These are phyloP conservation scores for Chaetodon trifascialis DNA, from an alignment of 2,113 vertebrate genomes.

Conservation along the genomic window DNA sequence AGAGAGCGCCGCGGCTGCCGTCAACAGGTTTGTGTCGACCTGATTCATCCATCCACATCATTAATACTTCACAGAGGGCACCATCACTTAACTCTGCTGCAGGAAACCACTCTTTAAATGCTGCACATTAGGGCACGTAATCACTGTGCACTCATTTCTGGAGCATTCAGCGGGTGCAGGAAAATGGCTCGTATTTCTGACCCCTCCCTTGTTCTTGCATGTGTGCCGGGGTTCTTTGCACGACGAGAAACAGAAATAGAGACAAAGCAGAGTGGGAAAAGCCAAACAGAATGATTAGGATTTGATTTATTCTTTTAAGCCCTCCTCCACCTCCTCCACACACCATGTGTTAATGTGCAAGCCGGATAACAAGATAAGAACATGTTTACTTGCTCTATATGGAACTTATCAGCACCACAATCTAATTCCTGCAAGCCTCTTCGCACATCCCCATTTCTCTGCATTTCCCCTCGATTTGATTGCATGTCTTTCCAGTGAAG, in stretches of 20 bases:
- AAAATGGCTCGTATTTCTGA: slow-evolving; percentile 70
- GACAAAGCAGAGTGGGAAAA: slow-evolving; percentile 70
- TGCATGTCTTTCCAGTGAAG: slow-evolving; percentile 68
- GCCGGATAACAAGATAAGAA: slow-evolving; percentile 84
- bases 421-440: slow-evolving; percentile 81
- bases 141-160: slow-evolving; percentile 71
- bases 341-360: slow-evolving; percentile 79
- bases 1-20: slow-evolving; percentile 58
- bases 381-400: slow-evolving; percentile 81
- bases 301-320: slow-evolving; percentile 76
- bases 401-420: slow-evolving; percentile 78
- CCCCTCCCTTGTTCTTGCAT: slow-evolving; percentile 68
- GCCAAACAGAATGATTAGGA: slow-evolving; percentile 74
- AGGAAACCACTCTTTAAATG: slow-evolving; percentile 77
- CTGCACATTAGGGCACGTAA: slow-evolving; percentile 74
- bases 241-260: slow-evolving; percentile 66
- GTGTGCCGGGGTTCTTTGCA: slow-evolving; percentile 44
- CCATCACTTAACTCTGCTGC: slow-evolving; percentile 73
- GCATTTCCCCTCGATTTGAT: slow-evolving; percentile 63
- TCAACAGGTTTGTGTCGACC: slow-evolving; percentile 73
- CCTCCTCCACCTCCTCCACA: slow-evolving; percentile 65
- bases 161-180: slow-evolving; percentile 71
- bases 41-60: slow-evolving; percentile 79
- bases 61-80: slow-evolving; percentile 79
- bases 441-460: slow-evolving; percentile 58